A percentile compares a stretch with the other conserved stretches of the same genome.
These are phyloP conservation scores for Pitta sordida DNA, from an alignment of 2,113 vertebrate species.

Conservation along the genomic window DNA sequence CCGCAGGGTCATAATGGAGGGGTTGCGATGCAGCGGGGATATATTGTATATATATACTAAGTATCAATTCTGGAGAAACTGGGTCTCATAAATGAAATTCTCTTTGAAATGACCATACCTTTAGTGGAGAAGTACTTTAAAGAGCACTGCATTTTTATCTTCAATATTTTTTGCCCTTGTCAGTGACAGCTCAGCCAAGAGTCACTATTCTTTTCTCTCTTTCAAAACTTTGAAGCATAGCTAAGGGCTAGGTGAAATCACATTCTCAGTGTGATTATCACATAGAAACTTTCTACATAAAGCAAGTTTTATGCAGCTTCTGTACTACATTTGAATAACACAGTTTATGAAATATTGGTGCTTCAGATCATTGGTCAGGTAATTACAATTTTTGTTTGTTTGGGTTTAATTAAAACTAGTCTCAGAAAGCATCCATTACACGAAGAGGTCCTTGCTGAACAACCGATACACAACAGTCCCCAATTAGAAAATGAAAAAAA, in stretches of 20 bases:
- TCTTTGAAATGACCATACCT: constrained; percentile 14
- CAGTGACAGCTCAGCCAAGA: not conserved
- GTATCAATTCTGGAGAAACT: constrained; percentile 10
- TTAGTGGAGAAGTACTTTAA: not conserved
- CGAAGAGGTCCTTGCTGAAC: constrained; percentile 1
- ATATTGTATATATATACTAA: not conserved
- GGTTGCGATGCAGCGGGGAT: no score
- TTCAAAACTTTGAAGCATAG: not conserved
- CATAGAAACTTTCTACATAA: not conserved
- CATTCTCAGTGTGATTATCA: not conserved
- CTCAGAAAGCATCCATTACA: not conserved
- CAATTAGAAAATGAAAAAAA: not conserved
- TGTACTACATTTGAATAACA: not conserved
- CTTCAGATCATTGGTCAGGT: constrained; percentile 13
- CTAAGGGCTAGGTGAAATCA: not conserved
- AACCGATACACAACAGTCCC: not conserved
- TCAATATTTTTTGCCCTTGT: not conserved
- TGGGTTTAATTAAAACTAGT: constrained; percentile 42
- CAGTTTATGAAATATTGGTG: not conserved
- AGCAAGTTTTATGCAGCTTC: not conserved
- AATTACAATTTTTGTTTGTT: constrained; percentile 49
- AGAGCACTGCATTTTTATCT: constrained; percentile 4
- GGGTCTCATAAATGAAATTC: constrained; percentile 2
- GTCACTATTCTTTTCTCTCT: not conserved
- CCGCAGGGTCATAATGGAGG: no score